Evolutionary conservation across 2,797 vertebrate species (phyloP).

Genomic region (Trachops cirrhosus): DNA sequence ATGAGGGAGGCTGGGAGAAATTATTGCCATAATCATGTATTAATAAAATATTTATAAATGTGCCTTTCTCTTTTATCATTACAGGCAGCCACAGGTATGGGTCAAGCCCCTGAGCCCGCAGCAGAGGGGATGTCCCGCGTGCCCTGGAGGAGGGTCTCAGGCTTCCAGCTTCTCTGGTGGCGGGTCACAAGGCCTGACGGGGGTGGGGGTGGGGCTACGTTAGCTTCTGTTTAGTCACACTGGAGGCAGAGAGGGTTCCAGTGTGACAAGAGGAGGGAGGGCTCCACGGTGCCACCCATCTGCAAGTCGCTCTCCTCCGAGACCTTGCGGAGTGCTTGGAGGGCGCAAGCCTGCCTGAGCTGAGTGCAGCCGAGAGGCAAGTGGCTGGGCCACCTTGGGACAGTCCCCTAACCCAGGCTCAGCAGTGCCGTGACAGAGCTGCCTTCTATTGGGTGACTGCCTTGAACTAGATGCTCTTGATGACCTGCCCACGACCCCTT

Average conservation of each 20-base stretch:
- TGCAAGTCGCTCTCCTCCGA: background rate
- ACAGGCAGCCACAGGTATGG: background rate
- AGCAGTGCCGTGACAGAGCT: fast-evolving
- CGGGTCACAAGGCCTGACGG: fast-evolving
- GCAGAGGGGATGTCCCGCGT: fast-evolving
- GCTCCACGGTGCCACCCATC: background rate
- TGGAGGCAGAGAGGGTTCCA: background rate
- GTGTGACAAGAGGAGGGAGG: background rate
- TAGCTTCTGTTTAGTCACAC: background rate
- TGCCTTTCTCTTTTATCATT: background rate
- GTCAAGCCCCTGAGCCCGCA: background rate
- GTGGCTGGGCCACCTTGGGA: background rate
- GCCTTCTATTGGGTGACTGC: background rate
- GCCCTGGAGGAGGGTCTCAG: background rate
- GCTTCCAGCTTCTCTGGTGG: background rate
- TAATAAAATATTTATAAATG: slow-evolving; percentile 79
- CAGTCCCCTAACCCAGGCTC: background rate
- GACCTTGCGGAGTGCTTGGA: fast-evolving
- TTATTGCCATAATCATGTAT: slow-evolving; percentile 57
- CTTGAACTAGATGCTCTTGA: background rate
- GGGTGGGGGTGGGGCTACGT: fast-evolving
- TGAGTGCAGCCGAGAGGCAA: background rate
- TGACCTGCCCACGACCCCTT: background rate
- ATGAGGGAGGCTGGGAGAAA: background rate
- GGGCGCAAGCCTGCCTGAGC: fast-evolving